Evolutionary conservation across 1,140 invertebrate genomes (phyloP).

Genomic region (Latrodectus geometricus): DNA sequence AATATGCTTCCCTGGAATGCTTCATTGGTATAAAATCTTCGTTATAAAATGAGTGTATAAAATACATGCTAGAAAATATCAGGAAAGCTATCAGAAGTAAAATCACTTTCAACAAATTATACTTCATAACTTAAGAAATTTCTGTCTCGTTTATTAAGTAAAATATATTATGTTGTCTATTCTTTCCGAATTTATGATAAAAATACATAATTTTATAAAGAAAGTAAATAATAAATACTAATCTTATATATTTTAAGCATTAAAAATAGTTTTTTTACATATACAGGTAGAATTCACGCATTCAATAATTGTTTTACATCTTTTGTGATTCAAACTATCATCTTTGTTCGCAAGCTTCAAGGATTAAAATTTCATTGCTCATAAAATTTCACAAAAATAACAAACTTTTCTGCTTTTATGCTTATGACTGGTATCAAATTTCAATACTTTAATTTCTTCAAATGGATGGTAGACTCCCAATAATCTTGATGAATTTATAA

Average conservation of each 20-base stretch:
- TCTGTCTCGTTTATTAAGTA: not conserved
- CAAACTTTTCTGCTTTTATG: too few relatives aligned
- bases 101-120: slow-evolving; percentile 26
- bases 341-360: too few relatives aligned
- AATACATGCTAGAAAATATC: slow-evolving; percentile 51
- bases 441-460: too few relatives aligned
- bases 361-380: too few relatives aligned
- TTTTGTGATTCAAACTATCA: too few relatives aligned
- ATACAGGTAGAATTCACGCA: not conserved
- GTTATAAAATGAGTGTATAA: slow-evolving; percentile 37
- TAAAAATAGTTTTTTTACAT: not conserved
- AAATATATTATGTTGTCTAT: not conserved
- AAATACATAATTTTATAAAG: too few relatives aligned
- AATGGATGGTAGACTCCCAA: too few relatives aligned
- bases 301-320: not conserved
- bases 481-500: too few relatives aligned
- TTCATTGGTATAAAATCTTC: slow-evolving; percentile 6
- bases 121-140: slow-evolving; percentile 19
- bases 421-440: too few relatives aligned
- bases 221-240: not conserved
- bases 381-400: too few relatives aligned
- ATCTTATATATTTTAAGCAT: not conserved
- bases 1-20: not conserved
- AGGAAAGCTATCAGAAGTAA: slow-evolving; percentile 15
- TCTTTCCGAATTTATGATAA: not conserved